These are phyloP conservation scores for Dolichotis patagonum DNA, from an alignment of 2,113 vertebrate genomes.

Conservation along the genomic window DNA sequence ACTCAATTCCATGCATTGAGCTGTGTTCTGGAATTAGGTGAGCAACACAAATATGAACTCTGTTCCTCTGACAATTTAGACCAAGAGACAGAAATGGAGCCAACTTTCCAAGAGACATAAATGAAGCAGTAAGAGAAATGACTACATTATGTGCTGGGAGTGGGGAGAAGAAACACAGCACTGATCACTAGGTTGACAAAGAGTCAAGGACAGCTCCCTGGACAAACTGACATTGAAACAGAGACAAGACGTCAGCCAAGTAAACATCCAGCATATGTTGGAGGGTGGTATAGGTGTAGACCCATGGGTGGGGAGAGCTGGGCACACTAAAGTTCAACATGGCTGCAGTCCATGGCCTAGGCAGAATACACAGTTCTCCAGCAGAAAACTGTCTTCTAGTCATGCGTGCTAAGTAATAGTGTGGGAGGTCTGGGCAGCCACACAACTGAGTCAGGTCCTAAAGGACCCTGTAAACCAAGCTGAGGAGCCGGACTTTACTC, in stretches of 20 bases:
- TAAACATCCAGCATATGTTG: neutral
- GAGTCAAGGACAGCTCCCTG: neutral
- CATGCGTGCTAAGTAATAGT: neutral
- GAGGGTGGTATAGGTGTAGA: neutral
- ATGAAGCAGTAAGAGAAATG: neutral
- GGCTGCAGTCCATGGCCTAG: neutral
- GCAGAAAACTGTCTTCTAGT: neutral
- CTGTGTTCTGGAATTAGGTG: neutral
- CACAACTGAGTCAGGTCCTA: neutral
- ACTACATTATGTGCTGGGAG: neutral
- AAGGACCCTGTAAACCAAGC: neutral
- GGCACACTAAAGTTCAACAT: neutral
- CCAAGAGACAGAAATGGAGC: constrained; percentile 6
- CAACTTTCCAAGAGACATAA: neutral
- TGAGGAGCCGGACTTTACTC: neutral
- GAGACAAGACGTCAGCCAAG: neutral
- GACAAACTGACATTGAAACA: neutral
- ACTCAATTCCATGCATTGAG: neutral
- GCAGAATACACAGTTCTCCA: neutral
- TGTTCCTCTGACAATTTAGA: constrained; percentile 20
- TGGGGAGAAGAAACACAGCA: neutral
- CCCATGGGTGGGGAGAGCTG: neutral
- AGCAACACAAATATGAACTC: neutral
- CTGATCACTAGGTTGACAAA: neutral
- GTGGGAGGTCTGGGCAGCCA: neutral